Conservation (phyloP, 2,888 invertebrate species). For the Coelopa pilipes region DNA sequence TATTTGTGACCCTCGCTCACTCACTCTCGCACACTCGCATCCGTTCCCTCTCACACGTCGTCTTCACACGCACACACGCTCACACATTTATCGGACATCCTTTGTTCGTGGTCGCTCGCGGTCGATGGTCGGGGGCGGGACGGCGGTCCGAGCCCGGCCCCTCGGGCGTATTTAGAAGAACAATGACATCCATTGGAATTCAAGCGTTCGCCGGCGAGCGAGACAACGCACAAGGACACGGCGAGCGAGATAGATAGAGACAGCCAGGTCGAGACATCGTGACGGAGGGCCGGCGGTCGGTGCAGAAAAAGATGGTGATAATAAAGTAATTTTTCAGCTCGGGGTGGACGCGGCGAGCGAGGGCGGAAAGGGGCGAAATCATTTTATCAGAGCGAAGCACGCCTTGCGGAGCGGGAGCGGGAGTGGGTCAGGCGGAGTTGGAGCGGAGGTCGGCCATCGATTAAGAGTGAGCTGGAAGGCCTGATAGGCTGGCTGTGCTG, state of each 20-base stretch:
- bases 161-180: conserved; percentile 44
- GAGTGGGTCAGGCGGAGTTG: too few species aligned
- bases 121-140: not conserved
- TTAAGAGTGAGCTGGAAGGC: too few species aligned
- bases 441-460: too few species aligned
- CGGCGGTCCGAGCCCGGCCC: conserved; percentile 41
- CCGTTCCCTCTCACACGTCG: not conserved
- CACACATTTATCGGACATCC: not conserved
- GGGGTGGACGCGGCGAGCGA: too few species aligned
- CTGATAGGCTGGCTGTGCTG: too few species aligned
- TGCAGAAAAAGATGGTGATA: not conserved
- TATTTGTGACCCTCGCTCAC: not conserved
- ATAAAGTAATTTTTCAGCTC: conserved; percentile 7
- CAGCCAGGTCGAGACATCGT: not conserved
- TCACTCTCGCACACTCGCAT: not conserved
- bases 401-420: too few species aligned
- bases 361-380: too few species aligned
- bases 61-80: not conserved
- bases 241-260: too few species aligned
- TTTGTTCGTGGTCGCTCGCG: not conserved
- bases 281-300: not conserved
- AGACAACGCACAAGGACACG: too few species aligned
- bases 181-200: conserved; percentile 44
- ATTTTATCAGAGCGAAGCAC: too few species aligned
- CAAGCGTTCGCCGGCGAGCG: not conserved